Evolutionary conservation across 1,140 invertebrate species (phyloP).

Genomic region (Bactericera cockerelli): DNA sequence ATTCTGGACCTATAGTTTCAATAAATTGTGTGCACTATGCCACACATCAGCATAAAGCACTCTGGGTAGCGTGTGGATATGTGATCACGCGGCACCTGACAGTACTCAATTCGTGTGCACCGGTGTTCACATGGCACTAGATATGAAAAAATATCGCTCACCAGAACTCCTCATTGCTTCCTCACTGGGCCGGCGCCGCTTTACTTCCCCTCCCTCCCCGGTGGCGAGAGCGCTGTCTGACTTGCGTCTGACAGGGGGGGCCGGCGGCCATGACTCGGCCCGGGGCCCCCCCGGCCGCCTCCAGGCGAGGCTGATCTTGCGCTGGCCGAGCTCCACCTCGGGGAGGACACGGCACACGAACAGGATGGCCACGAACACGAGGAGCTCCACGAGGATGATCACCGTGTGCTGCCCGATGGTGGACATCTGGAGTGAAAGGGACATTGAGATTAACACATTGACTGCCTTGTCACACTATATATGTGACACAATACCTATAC

Average conservation of each 20-base stretch:
- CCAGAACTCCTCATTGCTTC: slow-evolving; percentile 53
- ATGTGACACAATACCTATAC: slow-evolving; percentile 10
- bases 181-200: slow-evolving; percentile 54
- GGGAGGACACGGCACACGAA: slow-evolving; percentile 30
- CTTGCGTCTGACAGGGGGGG: slow-evolving; percentile 14
- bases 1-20: too few relatives aligned
- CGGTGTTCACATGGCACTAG: too few relatives aligned
- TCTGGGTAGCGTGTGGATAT: too few relatives aligned
- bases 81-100: too few relatives aligned
- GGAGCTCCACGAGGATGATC: slow-evolving; percentile 34
- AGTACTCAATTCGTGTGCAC: too few relatives aligned
- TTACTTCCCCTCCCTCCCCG: slow-evolving; percentile 24
- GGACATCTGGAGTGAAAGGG: slow-evolving; percentile 18
- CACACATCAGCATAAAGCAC: too few relatives aligned
- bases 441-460: slow-evolving; percentile 29
- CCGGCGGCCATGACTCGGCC: slow-evolving; percentile 3
- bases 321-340: slow-evolving; percentile 19
- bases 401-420: slow-evolving; percentile 34
- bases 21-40: too few relatives aligned
- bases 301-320: slow-evolving; percentile 13
- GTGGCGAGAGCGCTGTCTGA: background rate
- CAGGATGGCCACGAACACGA: slow-evolving; percentile 34
- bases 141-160: too few relatives aligned
- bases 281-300: slow-evolving; percentile 9
- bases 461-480: too few relatives aligned